Evolutionary conservation across 2,113 vertebrate genomes (phyloP), one percentile per base, ranked within the genome.

Genomic region (Anoplopoma fimbria): DNA sequence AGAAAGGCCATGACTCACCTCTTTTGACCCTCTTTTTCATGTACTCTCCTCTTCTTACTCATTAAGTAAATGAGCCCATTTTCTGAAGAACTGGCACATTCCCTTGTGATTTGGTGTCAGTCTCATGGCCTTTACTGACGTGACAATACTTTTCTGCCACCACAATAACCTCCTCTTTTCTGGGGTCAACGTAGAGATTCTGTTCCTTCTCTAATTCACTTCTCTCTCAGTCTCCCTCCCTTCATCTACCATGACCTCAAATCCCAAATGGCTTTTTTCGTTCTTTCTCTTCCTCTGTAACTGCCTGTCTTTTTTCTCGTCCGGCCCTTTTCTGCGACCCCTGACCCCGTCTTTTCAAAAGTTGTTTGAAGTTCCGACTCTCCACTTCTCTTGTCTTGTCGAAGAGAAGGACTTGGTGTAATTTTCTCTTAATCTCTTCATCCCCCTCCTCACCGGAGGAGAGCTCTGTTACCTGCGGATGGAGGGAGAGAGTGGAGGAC

Each of bases 351-450:
- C 88, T 89, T 89, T 86, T 85, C 85, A 86, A 84, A 87, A 89
- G 77, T 91, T 82, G 79, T 93, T 93, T 91, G 90, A 93, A 91
- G 90, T 89, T 89, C 70, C 34, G 34, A 77, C 83, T 88, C 75
- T 81, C 71, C 67, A 85, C 89, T 89, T 86, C 81, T 69, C 70
- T 68, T 73, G 79, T 87, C 91, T 92, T 87, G 89, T 88, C 90
- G 80, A 77, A 77, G 76, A 86, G 85, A 88, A 78, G 77, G 69
- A 61, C 78, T 91, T 21, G 3, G 87, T 92, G 88, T 91, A 92
- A 93, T 93, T 93, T 93, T 69, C 90, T 82, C 83, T 80, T 94
- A 91, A 95, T 94, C 92, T 92, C 81, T 91, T 93, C 88, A 93
- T 94, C 91, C 87, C 40, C 23, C 61, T 85, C 57, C 65, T 87